phyloP scores from a whole-genome alignment of 1,140 invertebrate species.

The Rhynchophorus ferrugineus region DNA sequence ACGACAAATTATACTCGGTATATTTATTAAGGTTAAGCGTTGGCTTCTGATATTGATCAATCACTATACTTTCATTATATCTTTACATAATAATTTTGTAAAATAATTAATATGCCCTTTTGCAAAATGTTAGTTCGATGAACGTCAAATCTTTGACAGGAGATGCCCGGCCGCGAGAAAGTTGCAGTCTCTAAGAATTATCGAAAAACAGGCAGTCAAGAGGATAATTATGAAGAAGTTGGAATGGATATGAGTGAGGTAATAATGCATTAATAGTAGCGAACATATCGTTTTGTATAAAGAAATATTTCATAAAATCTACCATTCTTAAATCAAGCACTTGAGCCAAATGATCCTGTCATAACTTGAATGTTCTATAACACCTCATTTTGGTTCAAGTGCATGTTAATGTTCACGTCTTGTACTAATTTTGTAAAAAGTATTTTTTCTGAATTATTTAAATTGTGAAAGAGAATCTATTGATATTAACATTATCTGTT shows the following conservation, averaged over 20 bases:
- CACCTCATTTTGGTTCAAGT: too few species aligned
- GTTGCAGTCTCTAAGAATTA: conserved; percentile 14
- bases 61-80: neutral
- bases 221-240: conserved; percentile 50
- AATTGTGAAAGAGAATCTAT: conserved; percentile 17
- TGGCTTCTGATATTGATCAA: neutral
- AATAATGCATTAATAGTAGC: conserved; percentile 24
- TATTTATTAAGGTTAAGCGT: too few species aligned
- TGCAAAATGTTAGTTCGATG: conserved; percentile 34
- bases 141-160: conserved; percentile 36
- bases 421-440: too few species aligned
- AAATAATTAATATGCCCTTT: conserved; percentile 16
- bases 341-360: too few species aligned
- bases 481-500: conserved; percentile 43
- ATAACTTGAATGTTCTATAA: too few species aligned
- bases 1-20: too few species aligned
- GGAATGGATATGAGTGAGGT: conserved; percentile 56
- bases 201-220: conserved; percentile 16
- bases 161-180: conserved; percentile 18
- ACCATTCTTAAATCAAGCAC: too few species aligned
- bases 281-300: neutral
- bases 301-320: too few species aligned
- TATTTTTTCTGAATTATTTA: conserved; percentile 4
- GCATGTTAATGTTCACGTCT: too few species aligned
- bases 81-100: neutral